phyloP scores from a whole-genome alignment of 1,140 invertebrate species.

The Druon quercuslanigerum region DNA sequence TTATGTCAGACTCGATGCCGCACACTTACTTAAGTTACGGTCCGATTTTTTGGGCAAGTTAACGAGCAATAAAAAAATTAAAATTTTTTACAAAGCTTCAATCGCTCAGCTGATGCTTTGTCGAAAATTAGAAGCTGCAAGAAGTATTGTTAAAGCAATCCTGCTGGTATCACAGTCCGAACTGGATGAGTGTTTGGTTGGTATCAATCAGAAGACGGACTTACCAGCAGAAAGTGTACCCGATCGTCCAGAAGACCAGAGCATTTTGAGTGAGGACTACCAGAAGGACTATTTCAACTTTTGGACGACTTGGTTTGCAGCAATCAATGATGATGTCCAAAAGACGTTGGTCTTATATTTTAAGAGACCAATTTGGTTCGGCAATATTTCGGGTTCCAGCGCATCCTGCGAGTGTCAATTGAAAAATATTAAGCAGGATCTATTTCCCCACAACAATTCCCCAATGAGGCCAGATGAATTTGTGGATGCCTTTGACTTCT shows the following conservation, averaged over 20 bases:
- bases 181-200: background rate
- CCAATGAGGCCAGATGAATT: background rate
- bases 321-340: background rate
- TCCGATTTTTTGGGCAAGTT: no score
- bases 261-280: no score
- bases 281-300: background rate
- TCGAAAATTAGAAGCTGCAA: background rate
- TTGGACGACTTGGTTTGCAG: no score
- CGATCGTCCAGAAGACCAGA: no score
- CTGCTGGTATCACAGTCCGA: conserved; percentile 28
- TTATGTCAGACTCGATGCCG: no score
- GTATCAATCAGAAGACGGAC: background rate
- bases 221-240: no score
- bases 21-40: no score
- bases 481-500: background rate
- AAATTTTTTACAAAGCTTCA: background rate
- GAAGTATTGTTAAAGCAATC: conserved; percentile 29
- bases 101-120: background rate
- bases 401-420: background rate
- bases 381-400: background rate
- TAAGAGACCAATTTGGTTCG: conserved; percentile 7
- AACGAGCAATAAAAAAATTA: background rate
- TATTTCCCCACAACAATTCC: background rate
- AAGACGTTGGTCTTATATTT: background rate
- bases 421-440: background rate